These are phyloP conservation scores for Ctenopoma kingsleyae DNA, from an alignment of 2,797 vertebrate genomes.

Conservation along the genomic window DNA sequence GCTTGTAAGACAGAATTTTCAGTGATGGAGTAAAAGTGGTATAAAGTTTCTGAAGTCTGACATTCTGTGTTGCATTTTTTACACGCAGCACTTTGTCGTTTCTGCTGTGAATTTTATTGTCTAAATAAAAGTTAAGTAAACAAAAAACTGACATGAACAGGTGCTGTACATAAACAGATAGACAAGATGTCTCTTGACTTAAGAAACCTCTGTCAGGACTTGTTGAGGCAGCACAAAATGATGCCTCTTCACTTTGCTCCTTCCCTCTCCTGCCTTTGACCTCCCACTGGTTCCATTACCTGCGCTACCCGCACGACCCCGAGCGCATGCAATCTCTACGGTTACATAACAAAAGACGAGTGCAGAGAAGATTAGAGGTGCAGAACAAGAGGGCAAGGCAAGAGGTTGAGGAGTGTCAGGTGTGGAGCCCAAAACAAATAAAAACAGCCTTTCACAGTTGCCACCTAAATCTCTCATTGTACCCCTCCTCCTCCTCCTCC, in stretches of 20 bases:
- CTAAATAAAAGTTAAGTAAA: not conserved
- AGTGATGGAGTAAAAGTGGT: conserved; percentile 51
- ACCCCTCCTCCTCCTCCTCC: not conserved
- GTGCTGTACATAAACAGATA: conserved; percentile 5
- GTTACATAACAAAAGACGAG: conserved; percentile 68
- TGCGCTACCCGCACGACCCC: conserved; percentile 56
- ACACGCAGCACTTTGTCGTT: not conserved
- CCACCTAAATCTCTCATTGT: conserved; percentile 20
- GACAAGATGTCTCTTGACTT: conserved; percentile 22
- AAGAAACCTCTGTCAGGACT: conserved; percentile 36
- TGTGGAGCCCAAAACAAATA: conserved; percentile 48
- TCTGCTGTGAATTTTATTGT: not conserved
- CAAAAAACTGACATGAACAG: not conserved
- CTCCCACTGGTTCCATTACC: conserved; percentile 72
- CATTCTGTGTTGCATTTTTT: conserved; percentile 5
- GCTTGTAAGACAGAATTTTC: conserved; percentile 59
- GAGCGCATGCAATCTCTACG: conserved; percentile 56
- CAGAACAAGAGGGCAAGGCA: conserved; percentile 23
- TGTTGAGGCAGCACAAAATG: conserved; percentile 52
- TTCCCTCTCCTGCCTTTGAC: conserved; percentile 66
- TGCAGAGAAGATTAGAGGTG: conserved; percentile 44
- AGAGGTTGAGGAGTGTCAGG: conserved; percentile 49
- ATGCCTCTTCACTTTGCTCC: conserved; percentile 57
- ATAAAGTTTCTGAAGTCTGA: conserved; percentile 44
- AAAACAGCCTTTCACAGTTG: conserved; percentile 34